Evolutionary conservation across 1,140 invertebrate genomes (phyloP), one percentile per base, ranked within the genome.

Genomic region (Caenorhabditis inopinata): DNA sequence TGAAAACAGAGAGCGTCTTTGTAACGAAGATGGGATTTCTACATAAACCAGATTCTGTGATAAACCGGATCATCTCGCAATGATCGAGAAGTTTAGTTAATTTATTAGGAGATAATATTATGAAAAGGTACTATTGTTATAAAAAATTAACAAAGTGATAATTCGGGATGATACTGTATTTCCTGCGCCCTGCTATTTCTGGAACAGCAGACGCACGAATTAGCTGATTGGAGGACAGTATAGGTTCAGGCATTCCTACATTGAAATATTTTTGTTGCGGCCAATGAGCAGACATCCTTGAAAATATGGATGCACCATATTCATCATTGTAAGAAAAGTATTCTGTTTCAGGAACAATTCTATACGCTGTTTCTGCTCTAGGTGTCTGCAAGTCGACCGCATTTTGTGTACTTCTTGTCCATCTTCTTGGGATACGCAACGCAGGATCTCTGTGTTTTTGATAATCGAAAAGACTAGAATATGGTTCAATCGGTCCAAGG

Each of bases 401-500:
- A 32, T 62, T 29, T 32, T 21, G 53, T 32, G 35, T 32, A n/a
- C 53, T 62, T 62, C 53, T 62, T 21, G 53, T 73, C 45, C 68
- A 62, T 29, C 38, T 42, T 29, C 78, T 68, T 12, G 78, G 78
- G 18, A 79, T 79, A 21, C 27, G n/a, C 68, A 79, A 53, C 12
- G 45, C 53, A 25, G 78, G 78, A 74, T 79, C 78, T 79, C 78
- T 46, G 27, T 53, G 45, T 29, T 79, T 62, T 53, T 79, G 78
- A 49, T 79, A 79, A 29, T 79, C 78, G 42, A 79, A 79, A 12
- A 79, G 11, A 74, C 78, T 79, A 23, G 46, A 35, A 23, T 51
- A 83, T 5, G 81, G 81, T 27, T 83, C 81, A 21, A 83, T 76
- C 11, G 81, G 81, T 38, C 58, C 74, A 29, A 82, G 38, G 23